A percentile compares a stretch with the other conserved stretches of the same genome.
phyloP scores from a whole-genome alignment of 2,888 invertebrate genomes.

The Pollenia angustigena region DNA sequence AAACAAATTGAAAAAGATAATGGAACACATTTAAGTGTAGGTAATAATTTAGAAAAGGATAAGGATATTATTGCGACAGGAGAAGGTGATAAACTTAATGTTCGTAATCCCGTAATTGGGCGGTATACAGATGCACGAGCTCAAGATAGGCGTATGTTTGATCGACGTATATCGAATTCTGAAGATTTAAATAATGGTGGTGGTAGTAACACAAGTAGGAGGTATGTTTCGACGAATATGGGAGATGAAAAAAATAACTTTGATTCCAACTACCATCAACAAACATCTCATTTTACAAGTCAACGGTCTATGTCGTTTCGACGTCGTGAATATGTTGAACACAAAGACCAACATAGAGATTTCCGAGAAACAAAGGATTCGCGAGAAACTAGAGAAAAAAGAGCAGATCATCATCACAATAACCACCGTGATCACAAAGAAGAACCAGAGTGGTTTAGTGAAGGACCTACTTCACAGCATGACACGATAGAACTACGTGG shows the following conservation, averaged over 20 bases:
- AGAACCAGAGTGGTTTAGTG: constrained; percentile 96
- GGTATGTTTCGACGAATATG: constrained; percentile 9
- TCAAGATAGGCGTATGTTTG: constrained; percentile 56
- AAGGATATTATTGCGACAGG: constrained; percentile 30
- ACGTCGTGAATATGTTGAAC: constrained; percentile 73
- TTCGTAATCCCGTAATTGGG: constrained; percentile 30
- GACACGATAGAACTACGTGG: constrained; percentile 97
- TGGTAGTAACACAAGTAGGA: constrained; percentile 28
- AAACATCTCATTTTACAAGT: constrained; percentile 67
- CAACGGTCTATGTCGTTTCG: constrained; percentile 68
- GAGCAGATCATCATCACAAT: constrained; percentile 75
- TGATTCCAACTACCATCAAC: constrained; percentile 61
- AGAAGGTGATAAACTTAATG: constrained; percentile 43
- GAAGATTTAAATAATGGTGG: constrained; percentile 30
- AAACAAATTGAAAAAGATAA: constrained; percentile 75
- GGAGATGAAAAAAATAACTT: constrained; percentile 60
- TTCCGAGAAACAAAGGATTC: constrained; percentile 82
- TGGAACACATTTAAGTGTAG: neutral
- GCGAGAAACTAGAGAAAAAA: constrained; percentile 60
- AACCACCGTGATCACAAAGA: constrained; percentile 86
- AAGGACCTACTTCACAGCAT: constrained; percentile 94
- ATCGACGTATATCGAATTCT: constrained; percentile 43
- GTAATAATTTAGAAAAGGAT: constrained; percentile 55
- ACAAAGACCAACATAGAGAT: constrained; percentile 69
- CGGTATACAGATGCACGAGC: constrained; percentile 33